Evolutionary conservation across 2,888 invertebrate genomes (phyloP), one percentile per base, ranked within the genome.

Genomic region (Nyleta sp.): DNA sequence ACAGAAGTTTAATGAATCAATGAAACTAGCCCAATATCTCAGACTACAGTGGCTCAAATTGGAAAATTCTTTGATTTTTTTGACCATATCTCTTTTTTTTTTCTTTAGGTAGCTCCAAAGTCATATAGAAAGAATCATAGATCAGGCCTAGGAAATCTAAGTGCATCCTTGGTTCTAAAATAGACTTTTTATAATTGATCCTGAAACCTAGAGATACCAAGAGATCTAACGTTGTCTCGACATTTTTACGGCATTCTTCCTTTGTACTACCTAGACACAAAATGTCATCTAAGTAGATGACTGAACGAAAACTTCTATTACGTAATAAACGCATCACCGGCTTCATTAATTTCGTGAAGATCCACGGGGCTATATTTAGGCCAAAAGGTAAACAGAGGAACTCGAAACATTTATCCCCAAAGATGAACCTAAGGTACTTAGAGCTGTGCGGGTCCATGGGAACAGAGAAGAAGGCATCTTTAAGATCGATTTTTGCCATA

Each of bases 321-420:
- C 73, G 38, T 11, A 74, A 24, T 2, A 3, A 33, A 5, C 38
- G 33, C 3, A 42, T 35, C 10, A 59, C 65, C 10, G 59, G 59
- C 57, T 67, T 74, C 59, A 65, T 55, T n/a, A 74, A 11, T 44
- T 65, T 64, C 4, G 73, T 42, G 13, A 74, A 57, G 10, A 52
- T n/a, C 8, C 20, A 59, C n/a, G 59, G 65, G 10, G 57, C 52
- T 35, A 59, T 52, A 18, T 57, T 57, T 7, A 65, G 15, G 0
- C 57, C 65, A 38, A 73, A 73, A 28, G 57, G 73, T 3, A 73
- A 17, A 42, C 48, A 48, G 10, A 44, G 1, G 18, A 44, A 44
- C 8, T 44, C 44, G 15, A 13, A 44, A 20, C 5, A 11, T 20
- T 44, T 18, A 1, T 10, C 22, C 4, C 60, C 22, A 18, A 73